These are phyloP conservation scores for Machaerirhynchus nigripectus DNA, from an alignment of 2,113 vertebrate genomes.

Conservation along the genomic window DNA sequence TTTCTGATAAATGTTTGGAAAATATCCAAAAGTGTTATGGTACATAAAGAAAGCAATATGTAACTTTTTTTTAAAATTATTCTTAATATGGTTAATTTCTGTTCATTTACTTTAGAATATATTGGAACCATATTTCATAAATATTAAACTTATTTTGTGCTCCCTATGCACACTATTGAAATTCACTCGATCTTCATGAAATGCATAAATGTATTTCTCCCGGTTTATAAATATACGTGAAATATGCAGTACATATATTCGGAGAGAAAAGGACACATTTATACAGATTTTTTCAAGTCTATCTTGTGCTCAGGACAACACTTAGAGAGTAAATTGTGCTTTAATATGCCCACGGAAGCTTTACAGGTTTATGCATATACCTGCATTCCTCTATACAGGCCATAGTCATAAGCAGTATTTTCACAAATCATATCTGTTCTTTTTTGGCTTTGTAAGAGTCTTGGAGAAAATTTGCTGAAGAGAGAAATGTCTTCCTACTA, in stretches of 20 bases:
- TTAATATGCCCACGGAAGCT: neutral
- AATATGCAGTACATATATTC: neutral
- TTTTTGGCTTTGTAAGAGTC: neutral
- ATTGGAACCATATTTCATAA: neutral
- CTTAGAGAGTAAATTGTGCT: neutral
- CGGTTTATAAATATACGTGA: neutral
- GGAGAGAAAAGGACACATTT: neutral
- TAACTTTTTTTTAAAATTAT: neutral
- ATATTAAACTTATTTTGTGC: neutral
- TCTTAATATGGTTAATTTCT: slow-evolving; percentile 3
- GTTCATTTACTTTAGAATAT: neutral
- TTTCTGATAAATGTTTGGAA: slow-evolving; percentile 51
- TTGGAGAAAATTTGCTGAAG: neutral
- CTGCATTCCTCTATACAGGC: neutral
- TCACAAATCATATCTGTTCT: neutral
- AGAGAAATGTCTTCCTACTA: neutral
- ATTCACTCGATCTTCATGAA: neutral
- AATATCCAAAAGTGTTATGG: slow-evolving; percentile 4
- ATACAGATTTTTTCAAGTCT: neutral
- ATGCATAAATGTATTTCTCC: neutral
- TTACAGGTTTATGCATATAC: neutral
- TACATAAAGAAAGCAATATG: neutral
- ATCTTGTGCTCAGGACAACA: neutral
- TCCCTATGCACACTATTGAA: neutral
- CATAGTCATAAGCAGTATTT: neutral